Evolutionary conservation across 2,888 invertebrate species (phyloP).

Genomic region (Ophion obscuratus): DNA sequence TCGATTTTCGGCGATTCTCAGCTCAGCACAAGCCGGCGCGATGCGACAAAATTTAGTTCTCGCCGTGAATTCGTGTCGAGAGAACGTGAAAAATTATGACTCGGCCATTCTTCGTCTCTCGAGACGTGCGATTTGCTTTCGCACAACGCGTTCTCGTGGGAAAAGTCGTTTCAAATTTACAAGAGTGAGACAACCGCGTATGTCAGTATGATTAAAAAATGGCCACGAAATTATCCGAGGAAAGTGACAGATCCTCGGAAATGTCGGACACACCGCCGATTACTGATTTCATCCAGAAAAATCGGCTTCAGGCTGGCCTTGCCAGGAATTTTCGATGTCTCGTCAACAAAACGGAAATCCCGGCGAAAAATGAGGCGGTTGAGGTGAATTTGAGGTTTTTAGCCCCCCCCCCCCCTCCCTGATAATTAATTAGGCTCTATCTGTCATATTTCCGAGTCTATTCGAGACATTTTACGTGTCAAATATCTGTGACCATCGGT

Average conservation of each 20-base stretch:
- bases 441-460: too few relatives aligned
- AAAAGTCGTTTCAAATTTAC: background rate
- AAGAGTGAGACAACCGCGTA: background rate
- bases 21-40: constrained; percentile 26
- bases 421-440: background rate
- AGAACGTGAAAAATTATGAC: constrained; percentile 39
- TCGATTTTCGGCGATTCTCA: constrained; percentile 43
- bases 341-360: constrained; percentile 67
- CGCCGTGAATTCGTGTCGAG: constrained; percentile 45
- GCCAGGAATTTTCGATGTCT: constrained; percentile 70
- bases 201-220: constrained; percentile 68
- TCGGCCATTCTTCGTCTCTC: background rate
- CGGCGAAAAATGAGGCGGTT: constrained; percentile 38
- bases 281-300: constrained; percentile 72
- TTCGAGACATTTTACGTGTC: too few relatives aligned
- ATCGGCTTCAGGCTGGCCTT: constrained; percentile 70
- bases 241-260: constrained; percentile 67
- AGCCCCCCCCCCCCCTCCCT: background rate
- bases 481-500: too few relatives aligned
- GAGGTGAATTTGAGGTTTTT: constrained; percentile 42
- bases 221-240: constrained; percentile 75
- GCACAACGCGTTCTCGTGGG: background rate
- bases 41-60: constrained; percentile 61
- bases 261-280: constrained; percentile 64
- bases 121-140: background rate